These are phyloP conservation scores for Drosophila emarginata DNA, from an alignment of 2,888 invertebrate species.

Conservation along the genomic window DNA sequence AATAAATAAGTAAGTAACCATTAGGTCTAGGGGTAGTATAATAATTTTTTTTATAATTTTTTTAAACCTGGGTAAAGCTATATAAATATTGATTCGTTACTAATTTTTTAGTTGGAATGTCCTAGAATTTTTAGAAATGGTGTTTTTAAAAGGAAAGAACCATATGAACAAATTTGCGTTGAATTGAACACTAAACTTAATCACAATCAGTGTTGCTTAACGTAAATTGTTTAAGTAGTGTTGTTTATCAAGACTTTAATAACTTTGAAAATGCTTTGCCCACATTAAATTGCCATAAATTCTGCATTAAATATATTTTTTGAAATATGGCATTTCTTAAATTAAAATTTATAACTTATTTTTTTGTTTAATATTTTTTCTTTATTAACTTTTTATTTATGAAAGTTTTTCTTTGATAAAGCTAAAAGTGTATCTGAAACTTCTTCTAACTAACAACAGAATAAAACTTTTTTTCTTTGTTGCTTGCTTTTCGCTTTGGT, in stretches of 20 bases:
- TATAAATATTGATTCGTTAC: too few relatives aligned
- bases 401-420: conserved; percentile 3
- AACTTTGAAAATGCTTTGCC: background rate
- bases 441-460: background rate
- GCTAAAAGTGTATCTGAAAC: background rate
- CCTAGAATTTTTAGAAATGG: too few relatives aligned
- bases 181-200: too few relatives aligned
- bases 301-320: background rate
- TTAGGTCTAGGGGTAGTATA: too few relatives aligned
- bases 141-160: too few relatives aligned
- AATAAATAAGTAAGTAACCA: too few relatives aligned
- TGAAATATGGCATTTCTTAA: background rate
- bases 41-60: too few relatives aligned
- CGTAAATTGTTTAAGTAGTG: background rate
- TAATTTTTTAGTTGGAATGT: too few relatives aligned
- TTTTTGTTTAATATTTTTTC: background rate
- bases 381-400: background rate
- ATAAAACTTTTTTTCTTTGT: background rate
- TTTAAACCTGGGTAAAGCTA: too few relatives aligned
- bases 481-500: background rate
- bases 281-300: background rate
- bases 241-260: background rate
- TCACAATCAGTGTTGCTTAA: background rate
- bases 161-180: too few relatives aligned
- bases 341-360: background rate